A percentile compares a stretch with the other conserved stretches of the same genome.
phyloP scores from a whole-genome alignment of 1,140 invertebrate genomes.

The Scaptomyza montana region DNA sequence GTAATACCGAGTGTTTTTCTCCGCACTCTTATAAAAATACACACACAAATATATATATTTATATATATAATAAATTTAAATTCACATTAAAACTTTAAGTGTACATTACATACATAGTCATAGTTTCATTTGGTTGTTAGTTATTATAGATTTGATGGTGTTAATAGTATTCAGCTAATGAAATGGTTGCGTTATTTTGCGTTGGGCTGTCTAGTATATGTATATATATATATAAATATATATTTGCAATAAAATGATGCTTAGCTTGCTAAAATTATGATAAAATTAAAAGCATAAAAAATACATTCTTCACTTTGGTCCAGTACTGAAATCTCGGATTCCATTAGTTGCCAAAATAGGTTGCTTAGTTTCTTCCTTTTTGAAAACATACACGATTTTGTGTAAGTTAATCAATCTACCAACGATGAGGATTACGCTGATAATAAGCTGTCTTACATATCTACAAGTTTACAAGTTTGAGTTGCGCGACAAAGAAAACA shows the following conservation, averaged over 20 bases:
- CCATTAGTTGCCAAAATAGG: slow-evolving; percentile 69
- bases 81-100: slow-evolving; percentile 61
- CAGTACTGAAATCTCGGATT: slow-evolving; percentile 81
- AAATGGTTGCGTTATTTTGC: slow-evolving; percentile 31
- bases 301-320: slow-evolving; percentile 79
- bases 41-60: slow-evolving; percentile 18
- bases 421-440: slow-evolving; percentile 9
- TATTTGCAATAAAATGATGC: slow-evolving; percentile 31
- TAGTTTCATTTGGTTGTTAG: slow-evolving; percentile 52
- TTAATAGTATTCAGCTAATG: slow-evolving; percentile 13
- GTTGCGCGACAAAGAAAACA: slow-evolving; percentile 32
- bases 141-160: slow-evolving; percentile 33
- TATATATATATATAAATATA: slow-evolving; percentile 38
- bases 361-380: slow-evolving; percentile 18
- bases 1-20: slow-evolving; percentile 4
- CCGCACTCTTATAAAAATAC: slow-evolving; percentile 3
- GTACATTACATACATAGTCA: slow-evolving; percentile 42
- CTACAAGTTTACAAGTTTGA: slow-evolving; percentile 51
- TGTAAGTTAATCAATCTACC: not conserved
- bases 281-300: slow-evolving; percentile 76
- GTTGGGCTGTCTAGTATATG: slow-evolving; percentile 33
- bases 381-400: slow-evolving; percentile 14
- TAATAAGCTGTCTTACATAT: slow-evolving; percentile 44
- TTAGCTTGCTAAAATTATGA: slow-evolving; percentile 50
- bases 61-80: slow-evolving; percentile 45